Percentiles rank a stretch among this genome's conserved stretches.
Evolutionary conservation across 2,888 invertebrate species (phyloP).

Genomic region (Crepidodera aurea): DNA sequence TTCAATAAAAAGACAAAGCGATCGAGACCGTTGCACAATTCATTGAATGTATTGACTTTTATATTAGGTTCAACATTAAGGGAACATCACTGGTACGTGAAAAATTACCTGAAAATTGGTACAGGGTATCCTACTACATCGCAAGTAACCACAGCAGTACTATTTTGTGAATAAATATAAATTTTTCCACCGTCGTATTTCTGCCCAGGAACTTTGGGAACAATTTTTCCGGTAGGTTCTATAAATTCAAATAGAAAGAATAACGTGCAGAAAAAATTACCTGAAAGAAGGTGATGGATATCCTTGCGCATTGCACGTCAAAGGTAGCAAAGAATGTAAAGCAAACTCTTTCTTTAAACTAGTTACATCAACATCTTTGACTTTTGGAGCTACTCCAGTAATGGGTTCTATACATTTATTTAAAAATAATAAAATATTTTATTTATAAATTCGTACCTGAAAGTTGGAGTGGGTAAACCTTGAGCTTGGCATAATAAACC

Average conservation of each 20-base stretch:
- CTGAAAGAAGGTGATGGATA: slow-evolving; percentile 72
- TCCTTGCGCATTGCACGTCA: slow-evolving; percentile 64
- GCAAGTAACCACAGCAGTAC: slow-evolving; percentile 70
- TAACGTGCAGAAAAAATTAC: slow-evolving; percentile 54
- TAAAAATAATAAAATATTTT: neutral
- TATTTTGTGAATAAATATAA: slow-evolving; percentile 62
- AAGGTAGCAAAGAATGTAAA: slow-evolving; percentile 53
- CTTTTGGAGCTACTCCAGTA: slow-evolving; percentile 61
- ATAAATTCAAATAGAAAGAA: slow-evolving; percentile 52
- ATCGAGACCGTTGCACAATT: too few relatives aligned
- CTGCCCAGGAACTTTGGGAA: slow-evolving; percentile 68
- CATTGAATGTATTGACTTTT: too few relatives aligned
- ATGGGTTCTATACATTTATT: slow-evolving; percentile 58
- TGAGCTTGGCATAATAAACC: slow-evolving; percentile 66
- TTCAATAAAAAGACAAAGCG: too few relatives aligned
- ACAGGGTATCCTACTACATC: slow-evolving; percentile 75
- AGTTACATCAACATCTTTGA: slow-evolving; percentile 62
- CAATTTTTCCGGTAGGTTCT: slow-evolving; percentile 71
- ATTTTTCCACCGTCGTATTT: slow-evolving; percentile 67
- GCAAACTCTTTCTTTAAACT: slow-evolving; percentile 59
- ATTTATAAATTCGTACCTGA: slow-evolving; percentile 64
- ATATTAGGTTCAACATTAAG: too few relatives aligned
- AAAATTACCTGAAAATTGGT: slow-evolving; percentile 72
- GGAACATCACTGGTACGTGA: too few relatives aligned
- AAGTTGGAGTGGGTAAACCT: slow-evolving; percentile 69